Percentiles rank a stretch among this genome's conserved stretches.
Conservation (phyloP, 2,113 vertebrate species). For the Mus pahari region DNA sequence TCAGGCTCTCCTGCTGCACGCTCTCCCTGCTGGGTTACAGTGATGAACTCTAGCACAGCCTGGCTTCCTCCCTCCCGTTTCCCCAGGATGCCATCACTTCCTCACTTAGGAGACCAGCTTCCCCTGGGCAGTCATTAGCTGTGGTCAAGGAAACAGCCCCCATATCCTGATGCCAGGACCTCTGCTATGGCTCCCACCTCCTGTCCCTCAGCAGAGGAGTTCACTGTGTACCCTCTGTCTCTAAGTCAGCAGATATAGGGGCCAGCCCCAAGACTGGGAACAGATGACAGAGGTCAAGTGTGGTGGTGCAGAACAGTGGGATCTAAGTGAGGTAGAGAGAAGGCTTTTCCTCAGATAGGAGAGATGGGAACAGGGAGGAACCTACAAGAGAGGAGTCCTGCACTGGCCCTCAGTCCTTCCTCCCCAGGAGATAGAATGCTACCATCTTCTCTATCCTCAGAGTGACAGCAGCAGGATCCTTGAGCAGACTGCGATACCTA, state of each 20-base stretch:
- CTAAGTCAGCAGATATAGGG: neutral
- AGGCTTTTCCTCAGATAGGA: neutral
- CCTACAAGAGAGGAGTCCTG: neutral
- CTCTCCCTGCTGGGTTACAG: rapidly evolving
- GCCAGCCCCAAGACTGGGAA: neutral
- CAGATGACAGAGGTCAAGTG: neutral
- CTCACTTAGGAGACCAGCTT: slow-evolving; percentile 74
- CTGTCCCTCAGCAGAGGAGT: neutral
- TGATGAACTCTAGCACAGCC: neutral
- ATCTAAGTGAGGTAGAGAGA: neutral
- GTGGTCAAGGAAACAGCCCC: slow-evolving; percentile 62
- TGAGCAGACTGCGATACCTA: too few species aligned
- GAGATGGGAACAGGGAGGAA: neutral
- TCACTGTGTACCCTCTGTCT: neutral
- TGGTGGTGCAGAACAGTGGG: neutral
- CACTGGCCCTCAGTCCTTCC: neutral
- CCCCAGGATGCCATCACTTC: slow-evolving; percentile 78
- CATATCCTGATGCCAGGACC: slow-evolving; percentile 72
- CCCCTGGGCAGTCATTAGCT: slow-evolving; percentile 76
- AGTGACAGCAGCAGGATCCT: neutral
- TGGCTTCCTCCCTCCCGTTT: slow-evolving; percentile 66
- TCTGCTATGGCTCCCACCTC: neutral
- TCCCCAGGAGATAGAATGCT: neutral
- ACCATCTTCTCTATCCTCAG: neutral
- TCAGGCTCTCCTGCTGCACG: rapidly evolving